Evolutionary conservation across 2,113 vertebrate species (phyloP).

Genomic region (Microcebus murinus): DNA sequence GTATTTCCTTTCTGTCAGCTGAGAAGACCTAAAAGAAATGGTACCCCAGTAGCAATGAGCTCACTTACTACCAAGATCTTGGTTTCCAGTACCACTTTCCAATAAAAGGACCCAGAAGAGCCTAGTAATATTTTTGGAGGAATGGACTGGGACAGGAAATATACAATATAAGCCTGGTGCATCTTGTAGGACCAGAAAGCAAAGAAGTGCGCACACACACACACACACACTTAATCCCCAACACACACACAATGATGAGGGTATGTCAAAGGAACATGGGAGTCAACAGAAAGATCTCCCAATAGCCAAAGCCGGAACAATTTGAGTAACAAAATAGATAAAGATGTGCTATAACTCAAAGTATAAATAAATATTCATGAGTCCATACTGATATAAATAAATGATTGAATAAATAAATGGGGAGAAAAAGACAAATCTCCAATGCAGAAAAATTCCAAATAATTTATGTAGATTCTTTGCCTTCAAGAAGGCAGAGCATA

Average conservation of each 20-base stretch:
- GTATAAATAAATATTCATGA: not conserved
- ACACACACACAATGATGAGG: not conserved
- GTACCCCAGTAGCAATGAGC: not conserved
- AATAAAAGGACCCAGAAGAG: not conserved
- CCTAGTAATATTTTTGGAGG: not conserved
- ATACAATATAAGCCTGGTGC: not conserved
- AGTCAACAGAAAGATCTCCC: not conserved
- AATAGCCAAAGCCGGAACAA: not conserved
- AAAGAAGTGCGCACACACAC: not conserved
- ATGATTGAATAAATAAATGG: not conserved
- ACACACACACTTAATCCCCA: not conserved
- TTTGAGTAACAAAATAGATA: not conserved
- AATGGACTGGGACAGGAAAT: not conserved
- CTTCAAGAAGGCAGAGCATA: not conserved
- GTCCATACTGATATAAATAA: not conserved
- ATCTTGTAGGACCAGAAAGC: not conserved
- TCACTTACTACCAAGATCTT: not conserved
- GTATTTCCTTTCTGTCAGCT: not conserved
- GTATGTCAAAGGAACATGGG: not conserved
- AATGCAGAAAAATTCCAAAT: not conserved
- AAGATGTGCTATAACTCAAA: not conserved
- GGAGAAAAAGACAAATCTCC: not conserved
- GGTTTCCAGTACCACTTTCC: not conserved
- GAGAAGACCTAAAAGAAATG: not conserved
- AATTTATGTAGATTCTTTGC: not conserved